Percentiles rank a stretch among this genome's conserved stretches.
These are phyloP conservation scores for Erpobdella octoculata DNA, from an alignment of 2,888 invertebrate genomes.

Conservation along the genomic window DNA sequence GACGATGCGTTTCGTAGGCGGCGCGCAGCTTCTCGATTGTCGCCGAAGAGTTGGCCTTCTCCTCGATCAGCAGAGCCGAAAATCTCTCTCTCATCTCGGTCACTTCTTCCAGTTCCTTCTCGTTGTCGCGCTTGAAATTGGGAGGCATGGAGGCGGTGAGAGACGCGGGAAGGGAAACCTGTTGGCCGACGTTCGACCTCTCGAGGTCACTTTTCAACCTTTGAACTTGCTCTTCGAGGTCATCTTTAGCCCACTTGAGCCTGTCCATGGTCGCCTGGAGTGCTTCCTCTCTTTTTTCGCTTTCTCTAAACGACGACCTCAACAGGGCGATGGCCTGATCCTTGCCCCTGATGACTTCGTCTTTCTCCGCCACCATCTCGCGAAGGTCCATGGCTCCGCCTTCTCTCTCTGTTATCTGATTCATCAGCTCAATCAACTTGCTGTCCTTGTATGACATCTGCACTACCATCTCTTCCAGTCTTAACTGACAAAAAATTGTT, in stretches of 20 bases:
- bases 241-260: conserved; percentile 1
- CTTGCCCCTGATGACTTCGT: conserved; percentile 72
- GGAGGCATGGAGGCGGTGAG: too few relatives aligned
- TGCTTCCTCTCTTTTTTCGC: not conserved
- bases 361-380: conserved; percentile 73
- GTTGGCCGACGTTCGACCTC: not conserved
- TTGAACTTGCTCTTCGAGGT: conserved; percentile 1
- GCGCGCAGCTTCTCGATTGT: not conserved
- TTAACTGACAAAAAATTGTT: too few relatives aligned
- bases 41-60: not conserved
- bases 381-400: conserved; percentile 69
- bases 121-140: not conserved
- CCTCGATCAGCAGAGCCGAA: not conserved
- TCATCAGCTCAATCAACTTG: conserved; percentile 62
- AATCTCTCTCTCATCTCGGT: not conserved
- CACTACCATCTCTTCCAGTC: conserved; percentile 52
- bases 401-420: conserved; percentile 67
- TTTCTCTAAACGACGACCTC: conserved; percentile 11
- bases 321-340: conserved; percentile 55
- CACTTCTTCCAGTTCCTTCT: conserved; percentile 6
- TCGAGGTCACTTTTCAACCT: not conserved
- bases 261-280: conserved; percentile 13
- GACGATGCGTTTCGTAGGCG: not conserved
- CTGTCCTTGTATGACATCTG: conserved; percentile 61
- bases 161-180: too few relatives aligned